A percentile compares a stretch with the other conserved stretches of the same genome.
These are phyloP conservation scores for Prionailurus viverrinus DNA, from an alignment of 2,113 vertebrate species.

Conservation along the genomic window DNA sequence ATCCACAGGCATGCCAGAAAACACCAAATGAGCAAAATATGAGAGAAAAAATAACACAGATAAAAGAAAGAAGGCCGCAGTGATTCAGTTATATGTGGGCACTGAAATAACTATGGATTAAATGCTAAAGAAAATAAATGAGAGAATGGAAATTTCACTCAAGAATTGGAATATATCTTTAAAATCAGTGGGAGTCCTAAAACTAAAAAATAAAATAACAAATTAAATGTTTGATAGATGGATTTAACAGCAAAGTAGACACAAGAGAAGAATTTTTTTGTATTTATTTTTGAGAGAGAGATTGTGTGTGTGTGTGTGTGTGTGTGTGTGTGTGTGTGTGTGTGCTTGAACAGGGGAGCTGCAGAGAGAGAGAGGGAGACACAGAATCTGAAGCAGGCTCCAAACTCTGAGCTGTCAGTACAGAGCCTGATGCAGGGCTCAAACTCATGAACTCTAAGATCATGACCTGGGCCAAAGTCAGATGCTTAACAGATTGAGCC, in stretches of 20 bases:
- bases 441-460: too few relatives aligned
- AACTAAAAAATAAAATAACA: not conserved
- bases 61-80: not conserved
- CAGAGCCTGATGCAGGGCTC: too few relatives aligned
- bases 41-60: not conserved
- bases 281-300: too few relatives aligned
- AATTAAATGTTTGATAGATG: not conserved
- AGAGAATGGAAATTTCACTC: not conserved
- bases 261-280: not conserved
- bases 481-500: too few relatives aligned
- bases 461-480: too few relatives aligned
- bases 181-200: not conserved
- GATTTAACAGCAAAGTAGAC: not conserved
- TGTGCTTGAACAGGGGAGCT: too few relatives aligned
- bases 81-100: not conserved
- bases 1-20: not conserved
- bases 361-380: too few relatives aligned
- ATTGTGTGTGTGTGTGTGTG: too few relatives aligned
- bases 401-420: too few relatives aligned
- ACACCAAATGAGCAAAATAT: not conserved
- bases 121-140: not conserved
- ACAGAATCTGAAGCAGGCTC: too few relatives aligned
- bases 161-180: not conserved
- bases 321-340: too few relatives aligned
- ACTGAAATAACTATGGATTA: not conserved